Conservation (phyloP, 2,113 vertebrate species). For the Neolamprologus fasciatus region DNA sequence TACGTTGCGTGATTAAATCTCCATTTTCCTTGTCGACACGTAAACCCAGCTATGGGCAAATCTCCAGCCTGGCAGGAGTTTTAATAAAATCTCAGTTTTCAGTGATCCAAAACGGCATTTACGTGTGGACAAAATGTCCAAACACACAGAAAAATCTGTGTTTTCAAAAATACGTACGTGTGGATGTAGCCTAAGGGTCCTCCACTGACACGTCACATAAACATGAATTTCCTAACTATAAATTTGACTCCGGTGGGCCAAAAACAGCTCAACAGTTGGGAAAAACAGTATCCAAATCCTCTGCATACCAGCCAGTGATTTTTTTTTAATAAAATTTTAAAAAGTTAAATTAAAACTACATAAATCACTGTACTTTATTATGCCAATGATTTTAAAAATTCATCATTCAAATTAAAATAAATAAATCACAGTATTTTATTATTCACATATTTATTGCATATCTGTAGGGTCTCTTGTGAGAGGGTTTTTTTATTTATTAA, state of each 20-base stretch:
- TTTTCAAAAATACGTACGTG: not conserved
- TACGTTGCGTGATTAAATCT: not conserved
- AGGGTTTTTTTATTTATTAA: not conserved
- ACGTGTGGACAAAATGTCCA: not conserved
- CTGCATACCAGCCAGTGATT: not conserved
- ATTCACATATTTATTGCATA: not conserved
- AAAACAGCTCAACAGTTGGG: not conserved
- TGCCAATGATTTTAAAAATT: not conserved
- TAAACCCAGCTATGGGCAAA: not conserved
- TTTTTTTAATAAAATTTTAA: not conserved
- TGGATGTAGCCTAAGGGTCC: not conserved
- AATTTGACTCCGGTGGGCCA: not conserved
- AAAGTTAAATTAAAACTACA: not conserved
- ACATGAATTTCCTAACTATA: not conserved
- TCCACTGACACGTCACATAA: not conserved
- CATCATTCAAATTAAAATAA: not conserved
- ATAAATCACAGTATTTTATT: not conserved
- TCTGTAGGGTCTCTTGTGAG: not conserved
- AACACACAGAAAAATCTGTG: not conserved
- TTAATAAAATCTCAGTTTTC: accelerated
- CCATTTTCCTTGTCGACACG: accelerated
- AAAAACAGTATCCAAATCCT: not conserved
- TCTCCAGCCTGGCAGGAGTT: not conserved
- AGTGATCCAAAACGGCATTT: not conserved
- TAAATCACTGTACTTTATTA: not conserved